Percentiles rank a stretch among this genome's conserved stretches.
Evolutionary conservation across 1,140 invertebrate species (phyloP).

Genomic region (Listronotus oregonensis): DNA sequence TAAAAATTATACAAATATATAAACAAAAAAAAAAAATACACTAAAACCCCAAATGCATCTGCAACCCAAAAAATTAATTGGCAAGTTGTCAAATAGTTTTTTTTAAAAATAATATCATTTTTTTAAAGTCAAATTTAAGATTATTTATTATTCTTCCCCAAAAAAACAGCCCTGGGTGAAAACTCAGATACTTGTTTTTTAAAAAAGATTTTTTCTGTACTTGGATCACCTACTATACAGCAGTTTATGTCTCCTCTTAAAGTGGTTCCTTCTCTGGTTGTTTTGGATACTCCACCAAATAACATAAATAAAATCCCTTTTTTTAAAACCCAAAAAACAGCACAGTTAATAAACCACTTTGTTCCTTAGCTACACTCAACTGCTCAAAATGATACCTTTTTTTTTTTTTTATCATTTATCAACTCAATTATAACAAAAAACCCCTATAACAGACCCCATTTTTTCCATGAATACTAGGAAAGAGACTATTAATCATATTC

Average conservation of each 20-base stretch:
- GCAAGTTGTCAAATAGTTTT: too few species aligned
- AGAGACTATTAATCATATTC: slow-evolving; percentile 91
- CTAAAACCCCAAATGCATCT: too few species aligned
- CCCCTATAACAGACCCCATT: slow-evolving; percentile 85
- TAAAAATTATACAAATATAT: too few species aligned
- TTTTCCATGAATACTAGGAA: slow-evolving; percentile 97
- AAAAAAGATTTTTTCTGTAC: slow-evolving; percentile 97
- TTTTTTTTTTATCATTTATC: too few species aligned
- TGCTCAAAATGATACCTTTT: too few species aligned
- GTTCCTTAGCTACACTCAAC: too few species aligned
- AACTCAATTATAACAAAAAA: too few species aligned
- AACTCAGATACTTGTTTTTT: slow-evolving; percentile 95
- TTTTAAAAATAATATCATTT: too few species aligned
- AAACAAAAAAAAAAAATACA: too few species aligned
- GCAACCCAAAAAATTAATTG: too few species aligned
- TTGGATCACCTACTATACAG: slow-evolving; percentile 98
- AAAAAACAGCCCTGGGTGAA: slow-evolving; percentile 91
- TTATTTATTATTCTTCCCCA: slow-evolving; percentile 68
- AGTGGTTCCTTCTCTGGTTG: slow-evolving; percentile 85
- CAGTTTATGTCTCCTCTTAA: slow-evolving; percentile 97
- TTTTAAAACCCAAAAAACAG: slow-evolving; percentile 63
- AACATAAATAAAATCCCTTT: slow-evolving; percentile 93
- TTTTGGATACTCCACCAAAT: slow-evolving; percentile 97
- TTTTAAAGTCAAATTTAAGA: neutral
- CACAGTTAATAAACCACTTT: too few species aligned